Percentiles rank a stretch among this genome's conserved stretches.
These are phyloP conservation scores for Cyphomyrus discorhynchus DNA, from an alignment of 2,113 vertebrate genomes.

Conservation along the genomic window DNA sequence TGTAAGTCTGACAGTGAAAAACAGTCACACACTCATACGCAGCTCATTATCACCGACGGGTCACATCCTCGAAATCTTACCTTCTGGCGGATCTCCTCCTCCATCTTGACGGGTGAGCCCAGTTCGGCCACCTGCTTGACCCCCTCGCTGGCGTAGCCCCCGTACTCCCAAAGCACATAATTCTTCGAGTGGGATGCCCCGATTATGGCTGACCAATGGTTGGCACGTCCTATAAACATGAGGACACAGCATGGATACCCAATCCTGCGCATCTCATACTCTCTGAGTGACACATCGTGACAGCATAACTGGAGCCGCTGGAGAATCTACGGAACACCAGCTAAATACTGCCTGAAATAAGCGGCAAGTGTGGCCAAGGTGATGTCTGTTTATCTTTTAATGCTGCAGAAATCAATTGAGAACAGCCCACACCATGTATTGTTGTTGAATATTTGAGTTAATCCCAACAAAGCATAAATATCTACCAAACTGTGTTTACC, in stretches of 20 bases:
- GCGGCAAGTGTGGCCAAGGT: background rate
- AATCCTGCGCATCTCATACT: background rate
- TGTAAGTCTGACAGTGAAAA: background rate
- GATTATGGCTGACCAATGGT: constrained; percentile 97
- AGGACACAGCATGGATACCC: background rate
- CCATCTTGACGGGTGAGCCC: constrained; percentile 97
- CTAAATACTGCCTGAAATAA: background rate
- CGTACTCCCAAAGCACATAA: constrained; percentile 94
- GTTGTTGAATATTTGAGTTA: background rate
- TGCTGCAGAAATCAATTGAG: background rate
- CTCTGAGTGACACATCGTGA: background rate
- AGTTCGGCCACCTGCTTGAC: constrained; percentile 91
- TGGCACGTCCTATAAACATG: constrained; percentile 73
- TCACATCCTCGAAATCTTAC: constrained; percentile 55
- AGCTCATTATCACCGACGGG: background rate
- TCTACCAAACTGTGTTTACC: background rate
- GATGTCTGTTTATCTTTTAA: background rate
- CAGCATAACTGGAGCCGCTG: background rate
- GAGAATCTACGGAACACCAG: background rate
- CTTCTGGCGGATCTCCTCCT: constrained; percentile 97
- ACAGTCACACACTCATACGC: background rate
- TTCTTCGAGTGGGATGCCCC: constrained; percentile 90
- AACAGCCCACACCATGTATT: background rate
- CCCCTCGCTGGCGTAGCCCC: constrained; percentile 82
- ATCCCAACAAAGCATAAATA: background rate